phyloP scores from a whole-genome alignment of 2,888 invertebrate species.

The Eurytoma californica region DNA sequence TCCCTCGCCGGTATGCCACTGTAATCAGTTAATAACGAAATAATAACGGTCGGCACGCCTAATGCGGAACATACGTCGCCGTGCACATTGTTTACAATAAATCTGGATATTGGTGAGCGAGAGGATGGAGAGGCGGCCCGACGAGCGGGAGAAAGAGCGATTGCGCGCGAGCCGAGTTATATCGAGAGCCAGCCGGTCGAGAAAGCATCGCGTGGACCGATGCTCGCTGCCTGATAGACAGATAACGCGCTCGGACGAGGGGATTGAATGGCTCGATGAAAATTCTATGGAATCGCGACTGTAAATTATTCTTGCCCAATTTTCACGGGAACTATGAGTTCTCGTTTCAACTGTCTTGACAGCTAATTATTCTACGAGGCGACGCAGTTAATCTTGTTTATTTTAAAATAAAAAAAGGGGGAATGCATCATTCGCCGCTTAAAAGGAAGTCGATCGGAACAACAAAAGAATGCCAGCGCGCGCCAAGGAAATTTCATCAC shows the following conservation, averaged over 20 bases:
- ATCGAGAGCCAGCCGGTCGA: constrained; percentile 15
- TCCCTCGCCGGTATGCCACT: background rate
- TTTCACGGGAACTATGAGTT: too few species aligned
- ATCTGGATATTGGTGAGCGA: constrained; percentile 32
- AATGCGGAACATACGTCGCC: constrained; percentile 6
- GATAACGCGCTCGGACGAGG: background rate
- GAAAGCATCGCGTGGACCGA: constrained; percentile 1
- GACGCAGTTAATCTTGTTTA: too few species aligned
- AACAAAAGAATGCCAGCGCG: constrained; percentile 7
- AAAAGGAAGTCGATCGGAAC: background rate
- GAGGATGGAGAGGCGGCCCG: background rate
- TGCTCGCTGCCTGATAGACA: constrained; percentile 12
- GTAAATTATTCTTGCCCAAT: too few species aligned
- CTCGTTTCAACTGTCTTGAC: too few species aligned
- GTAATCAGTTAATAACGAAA: constrained; percentile 52
- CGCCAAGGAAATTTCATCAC: constrained; percentile 23
- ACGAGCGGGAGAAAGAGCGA: background rate
- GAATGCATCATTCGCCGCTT: background rate
- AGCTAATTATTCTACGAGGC: too few species aligned
- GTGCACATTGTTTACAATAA: constrained; percentile 43
- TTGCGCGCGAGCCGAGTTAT: constrained; percentile 24
- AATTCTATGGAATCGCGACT: too few species aligned
- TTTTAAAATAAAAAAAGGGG: too few species aligned
- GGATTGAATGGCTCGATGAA: too few species aligned
- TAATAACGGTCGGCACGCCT: constrained; percentile 37